A percentile compares a stretch with the other conserved stretches of the same genome.
Conservation (phyloP, 2,113 vertebrate species). For the Galeopterus variegatus region DNA sequence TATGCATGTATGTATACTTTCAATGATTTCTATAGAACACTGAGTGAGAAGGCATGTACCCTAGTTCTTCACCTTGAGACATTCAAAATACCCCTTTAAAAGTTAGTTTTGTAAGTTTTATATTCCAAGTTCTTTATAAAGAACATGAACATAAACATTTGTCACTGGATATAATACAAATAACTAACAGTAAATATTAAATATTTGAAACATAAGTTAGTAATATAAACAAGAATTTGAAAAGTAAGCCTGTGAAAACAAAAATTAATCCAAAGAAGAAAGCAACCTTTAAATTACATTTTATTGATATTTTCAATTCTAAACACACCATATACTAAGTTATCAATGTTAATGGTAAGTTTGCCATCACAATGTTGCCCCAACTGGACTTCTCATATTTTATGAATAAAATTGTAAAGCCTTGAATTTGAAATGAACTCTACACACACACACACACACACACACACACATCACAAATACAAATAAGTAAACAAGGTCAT, state of each 20-base stretch:
- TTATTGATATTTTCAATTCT: background rate
- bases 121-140: background rate
- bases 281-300: background rate
- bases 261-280: background rate
- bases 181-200: constrained; percentile 6
- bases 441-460: background rate
- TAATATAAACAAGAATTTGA: background rate
- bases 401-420: background rate
- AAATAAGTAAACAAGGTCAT: background rate
- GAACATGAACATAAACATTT: background rate
- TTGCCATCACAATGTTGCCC: background rate
- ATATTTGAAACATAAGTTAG: background rate
- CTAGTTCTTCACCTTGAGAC: background rate
- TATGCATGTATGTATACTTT: background rate
- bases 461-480: background rate
- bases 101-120: background rate
- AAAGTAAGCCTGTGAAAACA: background rate
- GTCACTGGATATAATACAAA: background rate
- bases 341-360: background rate
- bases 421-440: background rate
- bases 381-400: background rate
- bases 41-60: background rate
- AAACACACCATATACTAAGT: background rate
- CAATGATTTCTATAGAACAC: background rate
- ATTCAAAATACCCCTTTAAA: background rate